Conservation (phyloP, 2,888 invertebrate species). For the Ferrisia virgata region DNA sequence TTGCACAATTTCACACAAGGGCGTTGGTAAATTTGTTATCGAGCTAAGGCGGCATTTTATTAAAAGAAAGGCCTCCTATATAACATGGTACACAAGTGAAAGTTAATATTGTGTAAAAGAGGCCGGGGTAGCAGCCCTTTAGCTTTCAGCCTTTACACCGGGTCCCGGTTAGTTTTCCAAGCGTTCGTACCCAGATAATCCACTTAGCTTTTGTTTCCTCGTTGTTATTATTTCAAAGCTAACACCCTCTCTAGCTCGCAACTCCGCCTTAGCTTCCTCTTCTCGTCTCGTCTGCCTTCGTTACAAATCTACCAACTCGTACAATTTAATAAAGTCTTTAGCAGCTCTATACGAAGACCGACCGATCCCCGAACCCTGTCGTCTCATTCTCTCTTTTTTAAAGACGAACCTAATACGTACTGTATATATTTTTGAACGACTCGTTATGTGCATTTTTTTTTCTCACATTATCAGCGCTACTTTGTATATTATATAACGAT, state of each 20-base stretch:
- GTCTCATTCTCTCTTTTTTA: too few relatives aligned
- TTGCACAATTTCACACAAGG: conserved; percentile 43
- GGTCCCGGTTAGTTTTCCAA: neutral
- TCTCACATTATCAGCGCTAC: neutral
- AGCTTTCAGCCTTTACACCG: neutral
- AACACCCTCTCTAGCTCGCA: neutral
- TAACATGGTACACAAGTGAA: conserved; percentile 19
- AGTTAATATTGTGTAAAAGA: conserved; percentile 40
- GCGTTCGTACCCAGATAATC: conserved; percentile 41
- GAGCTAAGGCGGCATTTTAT: conserved; percentile 34
- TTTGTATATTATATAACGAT: neutral
- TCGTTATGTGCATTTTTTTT: neutral
- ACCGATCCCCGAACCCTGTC: too few relatives aligned
- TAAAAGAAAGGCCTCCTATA: conserved; percentile 32
- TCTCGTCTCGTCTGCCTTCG: neutral
- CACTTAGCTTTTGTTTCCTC: conserved; percentile 45
- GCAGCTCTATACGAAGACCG: too few relatives aligned
- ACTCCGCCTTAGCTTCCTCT: neutral
- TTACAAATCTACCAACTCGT: conserved; percentile 7
- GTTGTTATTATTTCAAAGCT: conserved; percentile 38
- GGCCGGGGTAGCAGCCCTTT: conserved; percentile 19
- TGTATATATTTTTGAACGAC: too few relatives aligned
- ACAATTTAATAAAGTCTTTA: conserved; percentile 33
- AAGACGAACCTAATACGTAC: neutral
- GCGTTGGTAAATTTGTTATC: conserved; percentile 40